Evolutionary conservation across 2,888 invertebrate genomes (phyloP).

Genomic region (Biston stratarius): DNA sequence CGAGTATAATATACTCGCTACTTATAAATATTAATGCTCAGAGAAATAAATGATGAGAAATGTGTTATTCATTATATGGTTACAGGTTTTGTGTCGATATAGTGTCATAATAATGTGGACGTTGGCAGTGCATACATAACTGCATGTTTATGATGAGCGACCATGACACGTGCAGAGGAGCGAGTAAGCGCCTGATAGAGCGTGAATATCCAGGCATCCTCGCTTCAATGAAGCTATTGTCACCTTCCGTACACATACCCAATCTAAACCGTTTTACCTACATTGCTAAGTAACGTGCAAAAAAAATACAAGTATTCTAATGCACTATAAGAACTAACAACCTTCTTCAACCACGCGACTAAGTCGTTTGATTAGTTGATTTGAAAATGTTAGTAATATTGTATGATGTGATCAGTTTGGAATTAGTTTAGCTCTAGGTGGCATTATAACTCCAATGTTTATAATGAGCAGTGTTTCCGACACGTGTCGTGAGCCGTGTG

Average conservation of each 20-base stretch:
- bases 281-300: not conserved
- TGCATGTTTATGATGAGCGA: conserved; percentile 18
- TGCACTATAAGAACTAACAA: too few relatives aligned
- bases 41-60: not conserved
- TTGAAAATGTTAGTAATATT: not conserved
- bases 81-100: not conserved
- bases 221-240: conserved; percentile 77
- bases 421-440: not conserved
- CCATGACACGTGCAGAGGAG: conserved; percentile 29
- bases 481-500: conserved; percentile 55
- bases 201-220: conserved; percentile 67
- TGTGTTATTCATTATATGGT: not conserved
- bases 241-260: conserved; percentile 65
- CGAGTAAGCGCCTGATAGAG: conserved; percentile 30
- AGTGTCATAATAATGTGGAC: conserved; percentile 8
- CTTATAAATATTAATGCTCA: not conserved
- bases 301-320: too few relatives aligned
- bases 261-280: conserved; percentile 1
- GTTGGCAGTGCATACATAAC: conserved; percentile 16
- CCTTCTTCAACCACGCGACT: too few relatives aligned
- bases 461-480: conserved; percentile 4
- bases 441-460: conserved; percentile 2
- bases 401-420: not conserved
- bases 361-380: not conserved
- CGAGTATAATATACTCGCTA: not conserved